Evolutionary conservation across 2,113 vertebrate species (phyloP).

Genomic region (Actinemys pallida): DNA sequence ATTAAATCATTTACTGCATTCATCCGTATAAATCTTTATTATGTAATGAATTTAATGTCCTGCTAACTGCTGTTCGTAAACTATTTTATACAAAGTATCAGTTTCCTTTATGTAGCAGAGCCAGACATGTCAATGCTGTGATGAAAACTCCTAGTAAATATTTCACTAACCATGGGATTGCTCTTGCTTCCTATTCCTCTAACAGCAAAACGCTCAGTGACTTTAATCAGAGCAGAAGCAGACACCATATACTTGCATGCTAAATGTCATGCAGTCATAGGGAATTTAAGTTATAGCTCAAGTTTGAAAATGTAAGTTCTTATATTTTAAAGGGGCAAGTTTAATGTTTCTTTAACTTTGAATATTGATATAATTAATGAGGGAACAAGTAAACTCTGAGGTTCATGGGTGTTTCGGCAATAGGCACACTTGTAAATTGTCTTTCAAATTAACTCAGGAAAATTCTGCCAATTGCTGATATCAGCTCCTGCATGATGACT

Average conservation of each 20-base stretch:
- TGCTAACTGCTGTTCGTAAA: neutral
- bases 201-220: neutral
- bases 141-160: constrained; percentile 32
- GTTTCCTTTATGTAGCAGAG: neutral
- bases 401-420: neutral
- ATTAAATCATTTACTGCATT: neutral
- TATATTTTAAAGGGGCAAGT: neutral
- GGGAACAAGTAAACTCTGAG: neutral
- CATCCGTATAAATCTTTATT: neutral
- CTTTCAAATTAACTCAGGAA: neutral
- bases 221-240: neutral
- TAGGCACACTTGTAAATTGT: neutral
- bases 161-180: neutral
- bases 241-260: neutral
- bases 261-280: accelerated
- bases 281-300: neutral
- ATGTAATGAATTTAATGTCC: constrained; percentile 12
- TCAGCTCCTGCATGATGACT: accelerated
- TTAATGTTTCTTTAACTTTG: neutral
- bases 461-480: neutral
- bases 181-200: constrained; percentile 8
- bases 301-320: neutral
- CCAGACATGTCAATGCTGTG: neutral
- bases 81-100: neutral
- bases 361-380: neutral